Base-by-base conservation (phyloP, 2,888 invertebrate genomes). In the Itoplectis maculator region DNA sequence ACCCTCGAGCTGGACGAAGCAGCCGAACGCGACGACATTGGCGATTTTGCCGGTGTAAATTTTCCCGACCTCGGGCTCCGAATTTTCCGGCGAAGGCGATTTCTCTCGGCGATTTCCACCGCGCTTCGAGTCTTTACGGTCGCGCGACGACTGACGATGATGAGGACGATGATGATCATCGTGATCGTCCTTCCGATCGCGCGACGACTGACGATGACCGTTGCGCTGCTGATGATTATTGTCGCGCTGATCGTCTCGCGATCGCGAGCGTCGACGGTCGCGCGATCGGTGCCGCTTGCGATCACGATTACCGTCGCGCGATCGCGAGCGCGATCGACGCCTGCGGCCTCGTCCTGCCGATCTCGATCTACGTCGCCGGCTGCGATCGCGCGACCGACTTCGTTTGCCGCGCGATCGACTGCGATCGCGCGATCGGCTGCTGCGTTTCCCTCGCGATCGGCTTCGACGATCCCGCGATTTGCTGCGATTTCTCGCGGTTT, bases 1-100 rank as follows among this genome's bases (percentile, higher is more conserved):
- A 0, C 99, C 98, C 90, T 99, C 98, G 23, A 99, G 94, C 93
- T 99, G 98, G 0, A 99, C 98, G 93, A 99, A 99, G 92, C 99
- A 99, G 0, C 99, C 99, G 93, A 99, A 99, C n/a, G 97, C 96
- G 72, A 99, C 98, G 86, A 99, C 97, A 89, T 98, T 99, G 0
- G 98, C 97, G 0, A 99, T 98, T 93, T 97, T 97, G 0, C 99
- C 99, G 84, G 95, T 95, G 91, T 99, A 99, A 86, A 99, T 98
- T 95, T 96, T 96, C 0, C 97, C 97, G 3, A 96, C 94, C 86
- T 96, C 96, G 0, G 97, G 97, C 89, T 97, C 96, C 89, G 96
- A 93, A 77, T 94, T 93, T 23, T 91, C 88, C 2, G 87, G 81
- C 35, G 86, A 88, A 37, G 77, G 87, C 61, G 89, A 92, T 90